Conservation (phyloP, 2,888 invertebrate species). For the Coecobrya sp. region DNA sequence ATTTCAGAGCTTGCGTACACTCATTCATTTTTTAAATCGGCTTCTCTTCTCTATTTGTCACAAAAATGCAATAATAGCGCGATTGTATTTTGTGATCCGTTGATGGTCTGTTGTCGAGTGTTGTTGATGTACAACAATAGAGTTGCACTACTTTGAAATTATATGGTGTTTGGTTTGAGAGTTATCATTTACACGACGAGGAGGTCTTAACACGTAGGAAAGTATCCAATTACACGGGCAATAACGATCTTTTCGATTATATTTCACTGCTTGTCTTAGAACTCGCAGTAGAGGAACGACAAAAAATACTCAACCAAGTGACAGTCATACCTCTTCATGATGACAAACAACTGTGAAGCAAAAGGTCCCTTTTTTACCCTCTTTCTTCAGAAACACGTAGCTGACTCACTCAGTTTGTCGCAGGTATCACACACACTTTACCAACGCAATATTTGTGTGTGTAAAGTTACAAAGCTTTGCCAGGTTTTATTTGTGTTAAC, state of each 20-base stretch:
- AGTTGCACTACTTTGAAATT: conserved; percentile 44
- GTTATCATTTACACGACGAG: conserved; percentile 16
- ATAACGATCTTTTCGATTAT: not conserved
- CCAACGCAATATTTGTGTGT: not conserved
- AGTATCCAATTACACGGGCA: conserved; percentile 67
- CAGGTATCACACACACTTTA: not conserved
- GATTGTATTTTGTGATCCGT: conserved; percentile 45
- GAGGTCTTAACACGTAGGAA: conserved; percentile 41
- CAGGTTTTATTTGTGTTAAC: conserved; percentile 46
- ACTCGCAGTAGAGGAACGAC: not conserved
- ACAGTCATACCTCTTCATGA: conserved; percentile 26
- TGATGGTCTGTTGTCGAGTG: conserved; percentile 44
- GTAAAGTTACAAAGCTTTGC: not conserved
- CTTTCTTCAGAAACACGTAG: conserved; percentile 5
- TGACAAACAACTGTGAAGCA: conserved; percentile 23
- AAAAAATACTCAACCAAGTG: conserved; percentile 32
- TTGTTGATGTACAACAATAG: conserved; percentile 44
- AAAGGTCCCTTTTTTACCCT: conserved; percentile 26
- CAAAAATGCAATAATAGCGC: conserved; percentile 40
- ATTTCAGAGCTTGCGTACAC: conserved; percentile 30
- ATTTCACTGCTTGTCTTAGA: not conserved
- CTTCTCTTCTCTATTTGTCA: conserved; percentile 49
- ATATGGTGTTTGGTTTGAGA: conserved; percentile 37
- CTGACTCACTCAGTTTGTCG: not conserved
- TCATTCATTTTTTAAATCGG: conserved; percentile 9